Percentiles rank a stretch among this genome's conserved stretches.
phyloP scores from a whole-genome alignment of 2,113 vertebrate genomes.

The Paratilapia polleni region DNA sequence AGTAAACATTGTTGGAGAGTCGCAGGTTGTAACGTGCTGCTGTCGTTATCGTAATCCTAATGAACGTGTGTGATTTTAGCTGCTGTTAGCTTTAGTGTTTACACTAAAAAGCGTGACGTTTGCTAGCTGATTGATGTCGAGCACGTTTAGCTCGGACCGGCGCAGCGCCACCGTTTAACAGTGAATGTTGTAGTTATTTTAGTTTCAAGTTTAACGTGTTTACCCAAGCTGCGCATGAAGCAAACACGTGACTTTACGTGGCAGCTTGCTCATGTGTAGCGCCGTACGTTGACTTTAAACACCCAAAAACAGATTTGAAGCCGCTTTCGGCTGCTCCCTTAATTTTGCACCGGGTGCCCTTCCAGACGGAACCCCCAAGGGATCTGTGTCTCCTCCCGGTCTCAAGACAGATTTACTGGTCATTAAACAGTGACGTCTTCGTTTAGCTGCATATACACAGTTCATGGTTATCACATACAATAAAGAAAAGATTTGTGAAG shows the following conservation, averaged over 20 bases:
- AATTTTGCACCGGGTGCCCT: too few relatives aligned
- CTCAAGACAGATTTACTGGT: too few relatives aligned
- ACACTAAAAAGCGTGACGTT: rapidly evolving
- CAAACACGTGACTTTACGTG: not conserved
- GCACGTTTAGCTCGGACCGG: not conserved
- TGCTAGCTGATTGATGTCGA: not conserved
- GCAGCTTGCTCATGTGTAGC: not conserved
- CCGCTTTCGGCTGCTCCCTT: too few relatives aligned
- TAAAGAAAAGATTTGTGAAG: too few relatives aligned
- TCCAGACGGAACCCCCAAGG: too few relatives aligned
- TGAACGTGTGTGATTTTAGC: not conserved
- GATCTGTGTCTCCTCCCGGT: too few relatives aligned
- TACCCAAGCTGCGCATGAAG: too few relatives aligned
- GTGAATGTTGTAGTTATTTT: not conserved
- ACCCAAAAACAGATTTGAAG: not conserved
- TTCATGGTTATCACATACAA: not conserved
- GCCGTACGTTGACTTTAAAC: not conserved
- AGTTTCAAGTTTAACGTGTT: too few relatives aligned
- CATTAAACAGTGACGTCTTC: too few relatives aligned
- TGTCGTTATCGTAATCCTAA: not conserved
- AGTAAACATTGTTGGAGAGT: not conserved
- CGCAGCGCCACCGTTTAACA: not conserved
- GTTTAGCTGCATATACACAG: too few relatives aligned
- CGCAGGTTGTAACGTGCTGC: rapidly evolving
- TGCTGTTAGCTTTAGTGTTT: not conserved